phyloP scores from a whole-genome alignment of 2,113 vertebrate species.

The Aptenodytes patagonicus region DNA sequence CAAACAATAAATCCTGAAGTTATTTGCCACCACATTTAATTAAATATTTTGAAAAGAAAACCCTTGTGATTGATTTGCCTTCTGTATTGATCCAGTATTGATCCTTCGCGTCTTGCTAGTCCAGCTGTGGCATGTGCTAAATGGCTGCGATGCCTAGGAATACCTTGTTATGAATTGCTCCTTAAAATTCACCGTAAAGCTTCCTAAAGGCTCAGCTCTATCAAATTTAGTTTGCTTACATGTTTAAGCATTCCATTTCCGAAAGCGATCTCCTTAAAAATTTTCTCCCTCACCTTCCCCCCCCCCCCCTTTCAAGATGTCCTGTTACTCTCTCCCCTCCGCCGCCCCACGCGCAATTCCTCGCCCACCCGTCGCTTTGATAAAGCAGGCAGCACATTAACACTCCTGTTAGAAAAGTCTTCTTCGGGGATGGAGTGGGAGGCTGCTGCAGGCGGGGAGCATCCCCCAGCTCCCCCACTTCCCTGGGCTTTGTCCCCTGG shows the following conservation, averaged over 20 bases:
- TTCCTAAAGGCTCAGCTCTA: background rate
- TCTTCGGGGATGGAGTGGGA: background rate
- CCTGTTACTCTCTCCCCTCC: too few relatives aligned
- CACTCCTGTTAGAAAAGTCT: background rate
- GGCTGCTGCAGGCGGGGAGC: background rate
- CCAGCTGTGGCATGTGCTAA: conserved; percentile 79
- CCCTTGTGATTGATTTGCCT: conserved; percentile 87
- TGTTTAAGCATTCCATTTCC: background rate
- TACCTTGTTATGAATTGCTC: conserved; percentile 66
- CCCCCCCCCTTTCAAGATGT: background rate
- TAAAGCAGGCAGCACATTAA: background rate
- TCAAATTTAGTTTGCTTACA: background rate
- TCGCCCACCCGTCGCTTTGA: background rate
- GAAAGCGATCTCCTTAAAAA: background rate
- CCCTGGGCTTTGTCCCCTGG: background rate
- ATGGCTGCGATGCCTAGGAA: conserved; percentile 73
- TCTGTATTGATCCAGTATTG: conserved; percentile 84
- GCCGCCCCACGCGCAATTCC: background rate
- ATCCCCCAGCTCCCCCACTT: background rate
- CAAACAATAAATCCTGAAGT: conserved; percentile 87
- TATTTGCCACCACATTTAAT: conserved; percentile 91
- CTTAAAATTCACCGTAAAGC: conserved; percentile 60
- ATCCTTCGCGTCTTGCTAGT: conserved; percentile 77
- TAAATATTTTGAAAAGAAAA: conserved; percentile 94
- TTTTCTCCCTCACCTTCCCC: background rate